Base-by-base conservation (phyloP, 2,888 invertebrate genomes). In the Desoria tigrina region DNA sequence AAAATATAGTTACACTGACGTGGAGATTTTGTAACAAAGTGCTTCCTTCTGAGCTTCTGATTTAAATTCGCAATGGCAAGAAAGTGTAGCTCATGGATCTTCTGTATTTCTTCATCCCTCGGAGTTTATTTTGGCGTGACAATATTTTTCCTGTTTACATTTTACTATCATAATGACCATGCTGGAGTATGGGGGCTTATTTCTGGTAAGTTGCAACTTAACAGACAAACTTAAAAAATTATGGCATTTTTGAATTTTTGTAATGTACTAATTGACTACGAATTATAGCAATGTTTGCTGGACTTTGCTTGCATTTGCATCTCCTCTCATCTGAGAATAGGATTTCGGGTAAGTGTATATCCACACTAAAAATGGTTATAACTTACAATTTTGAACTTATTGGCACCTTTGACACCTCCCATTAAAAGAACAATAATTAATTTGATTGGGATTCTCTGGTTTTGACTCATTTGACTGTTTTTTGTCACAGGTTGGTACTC, bases 51-150 rank as follows among this genome's bases (percentile, higher is more conserved):
- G n/a, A n/a, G n/a, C n/a, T n/a, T n/a, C n/a, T n/a, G n/a, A n/a
- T n/a, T n/a, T n/a, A n/a, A n/a, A n/a, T n/a, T n/a, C n/a, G n/a
- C n/a, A 59, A 71, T 74, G 72, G 73, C 66, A 54, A 66, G 69
- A 42, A 63, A 66, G 23, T 71, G 72, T 57, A 55, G 66, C 11
- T 66, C 68, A 58, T 72, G 74, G 72, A 39, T 71, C 24, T 67
- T 72, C 39, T 64, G 63, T 18, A 28, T 71, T 16, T 65, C 63
- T 27, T 59, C 74, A 1, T 61, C 68, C 2, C 59, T 76, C 4
- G 76, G 76, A 14, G 64, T 76, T 21, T 76, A 73, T 63, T 74
- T 73, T 60, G 76, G 76, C 24, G 59, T 76, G 2, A 69, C 72
- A 1, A 66, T 76, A 1, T 76, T 76, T 50, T 69, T 74, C 56